Base-by-base conservation (phyloP, 53 echinoderm and acorn worm genomes). In the Arbacia lixula region DNA sequence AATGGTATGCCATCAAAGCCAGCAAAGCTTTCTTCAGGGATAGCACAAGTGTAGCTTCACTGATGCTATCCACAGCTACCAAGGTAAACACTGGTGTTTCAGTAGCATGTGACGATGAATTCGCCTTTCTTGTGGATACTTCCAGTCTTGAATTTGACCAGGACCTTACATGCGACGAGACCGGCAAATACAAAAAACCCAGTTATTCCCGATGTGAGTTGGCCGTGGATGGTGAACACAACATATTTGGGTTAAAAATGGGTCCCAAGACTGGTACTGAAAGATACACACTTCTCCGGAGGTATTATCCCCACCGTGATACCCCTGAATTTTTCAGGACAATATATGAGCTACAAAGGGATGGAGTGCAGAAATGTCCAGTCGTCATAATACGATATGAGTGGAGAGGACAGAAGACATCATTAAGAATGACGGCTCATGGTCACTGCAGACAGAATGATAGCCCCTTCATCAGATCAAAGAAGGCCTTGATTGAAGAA, bases 101-200 rank as follows among this genome's bases (percentile, higher is more conserved):
- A 1, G 24, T 4, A 9, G 68, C 41, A 0, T 68, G 68, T 68
- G 68, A 68, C 22, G 42, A 41, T 1, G 68, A 68, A 3, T 27
- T 68, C 20, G 3, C 20, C 8, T 68, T 68, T 34, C 8, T 64
- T 14, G 14, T 64, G 0, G 34, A 64, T 16, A 11, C 64, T 0
- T 33, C 64, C 0, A 33, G 32, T 8, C 34, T 64, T 32, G 2
- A 64, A 64, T 64, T 33, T 33, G 0, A 9, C 34, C 5, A 25
- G 27, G 69, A 68, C 20, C 2, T 68, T 42, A 68, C 69, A 21
- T 68, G 69, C 29, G 69, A 68, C 40, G 69, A 68, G 9, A 68
- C 69, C 0, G 69, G 42, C 1, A 68, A 68, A 14, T 68, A 68
- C 42, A 0, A 68, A 20, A 68, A 32, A 29, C 73, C 52, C 0